Conservation (phyloP, 2,797 vertebrate genomes). For the Megalops cyprinoides region DNA sequence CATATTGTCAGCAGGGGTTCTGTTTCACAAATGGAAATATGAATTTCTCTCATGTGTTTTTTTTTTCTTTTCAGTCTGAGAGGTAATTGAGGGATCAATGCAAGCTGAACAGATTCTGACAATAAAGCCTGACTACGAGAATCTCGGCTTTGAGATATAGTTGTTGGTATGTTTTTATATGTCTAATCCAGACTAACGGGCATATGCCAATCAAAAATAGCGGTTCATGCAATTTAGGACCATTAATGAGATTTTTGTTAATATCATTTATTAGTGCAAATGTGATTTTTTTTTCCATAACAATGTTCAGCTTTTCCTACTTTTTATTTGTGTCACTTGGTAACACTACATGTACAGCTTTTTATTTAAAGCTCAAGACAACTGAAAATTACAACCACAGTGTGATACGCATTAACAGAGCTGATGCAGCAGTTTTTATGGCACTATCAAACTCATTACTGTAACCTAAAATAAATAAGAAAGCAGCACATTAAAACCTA, state of each 20-base stretch:
- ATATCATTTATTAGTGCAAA: no score
- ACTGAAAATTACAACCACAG: background rate
- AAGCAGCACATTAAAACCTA: background rate
- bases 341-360: no score
- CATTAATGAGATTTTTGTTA: no score
- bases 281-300: background rate
- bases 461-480: background rate
- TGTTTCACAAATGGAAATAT: background rate
- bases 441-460: background rate
- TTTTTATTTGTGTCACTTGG: no score
- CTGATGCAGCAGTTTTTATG: background rate
- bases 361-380: no score
- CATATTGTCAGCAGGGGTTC: background rate
- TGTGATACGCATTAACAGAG: background rate
- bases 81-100: conserved; percentile 28
- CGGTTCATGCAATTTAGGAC: background rate
- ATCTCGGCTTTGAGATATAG: no score
- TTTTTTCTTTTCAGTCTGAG: background rate
- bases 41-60: background rate
- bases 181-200: no score
- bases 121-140: background rate
- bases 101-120: conserved; percentile 41
- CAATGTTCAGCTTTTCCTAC: background rate
- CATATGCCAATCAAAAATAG: background rate
- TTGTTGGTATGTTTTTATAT: background rate